These are phyloP conservation scores for Cantharis lateralis DNA, from an alignment of 2,888 invertebrate species.

Conservation along the genomic window DNA sequence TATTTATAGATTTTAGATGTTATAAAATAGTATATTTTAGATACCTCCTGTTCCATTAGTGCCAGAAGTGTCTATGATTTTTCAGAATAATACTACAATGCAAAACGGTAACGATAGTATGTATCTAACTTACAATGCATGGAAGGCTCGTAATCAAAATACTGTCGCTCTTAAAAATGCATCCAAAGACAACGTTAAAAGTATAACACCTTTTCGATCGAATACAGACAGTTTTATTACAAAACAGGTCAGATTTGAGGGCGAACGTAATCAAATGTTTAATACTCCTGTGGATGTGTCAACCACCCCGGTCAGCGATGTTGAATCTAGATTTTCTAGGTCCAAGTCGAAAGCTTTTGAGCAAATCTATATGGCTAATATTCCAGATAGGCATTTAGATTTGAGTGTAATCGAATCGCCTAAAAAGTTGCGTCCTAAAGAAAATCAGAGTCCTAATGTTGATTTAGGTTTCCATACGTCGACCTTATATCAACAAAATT, in stretches of 20 bases:
- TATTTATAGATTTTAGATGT: background rate
- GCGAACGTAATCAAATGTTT: slow-evolving; percentile 29
- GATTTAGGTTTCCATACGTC: background rate
- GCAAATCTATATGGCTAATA: slow-evolving; percentile 53
- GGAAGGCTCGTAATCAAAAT: slow-evolving; percentile 41
- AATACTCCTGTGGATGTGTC: background rate
- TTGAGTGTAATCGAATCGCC: slow-evolving; percentile 50
- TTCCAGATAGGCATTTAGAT: slow-evolving; percentile 52
- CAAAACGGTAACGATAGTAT: slow-evolving; percentile 12
- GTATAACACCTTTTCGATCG: background rate
- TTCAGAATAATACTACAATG: slow-evolving; percentile 21
- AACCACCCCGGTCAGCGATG: background rate
- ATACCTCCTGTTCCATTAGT: slow-evolving; percentile 39
- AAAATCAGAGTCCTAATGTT: slow-evolving; percentile 15
- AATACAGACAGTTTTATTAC: background rate
- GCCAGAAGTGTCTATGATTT: slow-evolving; percentile 52
- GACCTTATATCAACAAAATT: background rate
- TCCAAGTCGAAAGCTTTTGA: slow-evolving; percentile 44
- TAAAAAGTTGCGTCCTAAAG: background rate
- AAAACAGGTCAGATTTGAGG: slow-evolving; percentile 53
- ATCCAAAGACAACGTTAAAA: background rate
- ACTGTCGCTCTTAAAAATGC: slow-evolving; percentile 27
- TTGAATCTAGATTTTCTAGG: background rate
- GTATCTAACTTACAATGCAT: slow-evolving; percentile 34
- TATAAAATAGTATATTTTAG: slow-evolving; percentile 12